Percentiles rank a stretch among this genome's conserved stretches.
Evolutionary conservation across 2,113 vertebrate species (phyloP).

Genomic region (Xenotilapia leptura): DNA sequence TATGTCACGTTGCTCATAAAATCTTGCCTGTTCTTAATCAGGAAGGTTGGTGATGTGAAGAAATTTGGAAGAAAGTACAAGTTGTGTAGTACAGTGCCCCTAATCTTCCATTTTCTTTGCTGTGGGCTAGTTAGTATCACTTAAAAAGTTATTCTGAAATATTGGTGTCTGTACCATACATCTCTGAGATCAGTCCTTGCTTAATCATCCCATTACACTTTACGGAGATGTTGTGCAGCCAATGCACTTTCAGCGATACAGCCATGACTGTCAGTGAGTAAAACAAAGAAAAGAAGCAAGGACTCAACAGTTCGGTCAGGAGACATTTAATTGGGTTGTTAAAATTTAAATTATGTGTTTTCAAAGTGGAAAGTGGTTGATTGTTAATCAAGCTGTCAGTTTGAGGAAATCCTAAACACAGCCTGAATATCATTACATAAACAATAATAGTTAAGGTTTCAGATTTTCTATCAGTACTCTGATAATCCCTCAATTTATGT

Average conservation of each 20-base stretch:
- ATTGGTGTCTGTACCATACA: background rate
- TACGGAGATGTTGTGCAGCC: background rate
- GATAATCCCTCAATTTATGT: background rate
- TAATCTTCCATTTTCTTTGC: background rate
- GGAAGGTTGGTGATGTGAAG: background rate
- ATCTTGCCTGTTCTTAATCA: background rate
- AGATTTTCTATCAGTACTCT: background rate
- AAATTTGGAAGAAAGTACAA: background rate
- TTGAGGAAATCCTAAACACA: background rate
- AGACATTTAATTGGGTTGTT: background rate
- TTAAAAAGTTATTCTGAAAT: background rate
- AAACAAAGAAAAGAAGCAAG: background rate
- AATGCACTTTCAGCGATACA: background rate
- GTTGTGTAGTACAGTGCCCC: background rate
- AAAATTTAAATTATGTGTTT: background rate
- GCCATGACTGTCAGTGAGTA: background rate
- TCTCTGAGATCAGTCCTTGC: background rate
- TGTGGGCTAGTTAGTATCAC: background rate
- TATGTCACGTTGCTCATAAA: background rate
- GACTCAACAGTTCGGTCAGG: background rate
- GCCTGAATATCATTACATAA: constrained; percentile 2
- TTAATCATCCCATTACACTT: background rate
- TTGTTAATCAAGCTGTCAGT: background rate
- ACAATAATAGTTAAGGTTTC: background rate
- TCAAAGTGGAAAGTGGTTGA: background rate